Evolutionary conservation across 2,113 vertebrate species (phyloP), one percentile per base, ranked within the genome.

Genomic region (Apodemus speciosus): DNA sequence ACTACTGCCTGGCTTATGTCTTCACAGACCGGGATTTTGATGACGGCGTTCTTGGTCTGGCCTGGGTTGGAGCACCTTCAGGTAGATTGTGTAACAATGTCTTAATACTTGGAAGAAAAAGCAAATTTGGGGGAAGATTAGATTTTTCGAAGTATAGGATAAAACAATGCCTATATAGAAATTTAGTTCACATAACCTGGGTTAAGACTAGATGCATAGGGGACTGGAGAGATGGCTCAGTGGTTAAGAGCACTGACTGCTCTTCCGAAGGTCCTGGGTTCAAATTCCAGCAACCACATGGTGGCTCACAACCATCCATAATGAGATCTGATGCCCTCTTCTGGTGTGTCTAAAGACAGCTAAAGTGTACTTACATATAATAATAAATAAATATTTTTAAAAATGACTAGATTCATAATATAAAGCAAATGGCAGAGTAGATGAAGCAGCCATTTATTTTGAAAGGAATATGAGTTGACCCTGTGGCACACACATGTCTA

Each of bases 1-100:
- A 99, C 97, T 99, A 99, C 98, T 99, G 99, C 97, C 97, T 99
- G 97, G 99, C 99, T 95, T 99, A 99, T 91, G 99, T 99, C 94
- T 99, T 99, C 97, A 99, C 99, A 1, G 99, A 99, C 98, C 97
- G 99, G 94, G 99, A 99, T 97, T 99, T 99, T 98, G 99, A 99
- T 91, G 99, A 99, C 66, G 99, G 99, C 5, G 99, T 99, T 77
- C 98, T 99, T 97, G 99, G 99, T 85, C 97, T 99, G 97, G 99
- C 99, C 75, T 99, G 99, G 99, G 99, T 99, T 89, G 99, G 99
- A 97, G 99, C 99, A 16, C 99, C 99, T 51, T 99, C 99, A 98
- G 99, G 99, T 99, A 99, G 94, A 88, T 94, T 13, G 5, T 49
- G 1, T 72, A 92, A 56, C 62, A 64, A 13, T 85, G 58, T 79